phyloP scores from a whole-genome alignment of 2,113 vertebrate species.

The Riparia riparia region DNA sequence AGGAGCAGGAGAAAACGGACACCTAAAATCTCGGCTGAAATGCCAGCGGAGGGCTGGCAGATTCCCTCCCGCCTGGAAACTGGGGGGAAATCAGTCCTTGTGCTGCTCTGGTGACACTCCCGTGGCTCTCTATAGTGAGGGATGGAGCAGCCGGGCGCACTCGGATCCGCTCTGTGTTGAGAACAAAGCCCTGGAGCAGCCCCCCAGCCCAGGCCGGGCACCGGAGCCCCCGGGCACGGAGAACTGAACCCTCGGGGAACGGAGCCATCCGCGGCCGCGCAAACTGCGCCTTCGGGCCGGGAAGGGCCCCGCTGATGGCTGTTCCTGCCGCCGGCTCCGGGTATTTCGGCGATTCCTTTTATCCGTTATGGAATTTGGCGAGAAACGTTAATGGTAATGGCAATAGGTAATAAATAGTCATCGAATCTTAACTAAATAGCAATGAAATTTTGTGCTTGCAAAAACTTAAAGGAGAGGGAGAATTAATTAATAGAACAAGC shows the following conservation, averaged over 20 bases:
- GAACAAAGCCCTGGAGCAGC: background rate
- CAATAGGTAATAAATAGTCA: background rate
- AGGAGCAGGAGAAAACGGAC: background rate
- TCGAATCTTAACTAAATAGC: background rate
- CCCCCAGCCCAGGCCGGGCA: background rate
- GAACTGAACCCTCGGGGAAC: background rate
- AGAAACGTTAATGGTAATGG: background rate
- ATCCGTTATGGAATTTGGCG: background rate
- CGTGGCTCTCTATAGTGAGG: accelerated
- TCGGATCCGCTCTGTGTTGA: background rate
- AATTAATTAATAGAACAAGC: background rate
- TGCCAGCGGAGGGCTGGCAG: background rate
- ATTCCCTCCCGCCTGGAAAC: background rate
- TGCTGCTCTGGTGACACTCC: background rate
- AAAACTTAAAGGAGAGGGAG: accelerated
- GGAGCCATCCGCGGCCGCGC: background rate
- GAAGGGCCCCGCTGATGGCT: accelerated
- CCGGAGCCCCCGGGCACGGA: background rate
- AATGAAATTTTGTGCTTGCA: background rate
- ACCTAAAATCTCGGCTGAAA: background rate
- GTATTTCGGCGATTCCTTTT: accelerated
- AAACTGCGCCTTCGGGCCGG: background rate
- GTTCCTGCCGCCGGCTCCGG: background rate
- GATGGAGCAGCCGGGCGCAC: background rate
- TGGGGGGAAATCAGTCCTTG: background rate